Evolutionary conservation across 2,113 vertebrate genomes (phyloP), one percentile per base, ranked within the genome.

Genomic region (Oreochromis tanganicae): DNA sequence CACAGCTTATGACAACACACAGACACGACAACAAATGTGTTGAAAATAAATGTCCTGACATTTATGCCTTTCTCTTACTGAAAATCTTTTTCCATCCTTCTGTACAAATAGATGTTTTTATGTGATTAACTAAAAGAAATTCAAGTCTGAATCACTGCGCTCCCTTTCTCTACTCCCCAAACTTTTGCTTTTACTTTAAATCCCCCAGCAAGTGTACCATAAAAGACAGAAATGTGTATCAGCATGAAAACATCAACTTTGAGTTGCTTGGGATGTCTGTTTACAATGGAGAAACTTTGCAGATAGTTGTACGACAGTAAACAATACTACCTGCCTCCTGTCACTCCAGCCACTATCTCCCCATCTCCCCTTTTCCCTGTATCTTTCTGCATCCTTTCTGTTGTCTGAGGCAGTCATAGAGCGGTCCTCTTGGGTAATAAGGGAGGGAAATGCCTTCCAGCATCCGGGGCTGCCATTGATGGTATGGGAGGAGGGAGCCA

Each of bases 351-450:
- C 88, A 43, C 87, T 89, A 54, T 75, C 14, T 82, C 36, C 71
- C 63, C 16, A 5, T 82, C 56, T 68, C 19, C 73, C 43, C 57
- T 54, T 88, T 32, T 89, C 9, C 46, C 27, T 73, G 16, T 79
- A 57, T 59, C 48, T 86, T 68, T 80, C 54, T 84, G 50, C 19
- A n/a, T 73, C 56, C 56, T 84, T 21, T 93, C 66, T 89, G 38
- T 85, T 82, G 87, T 85, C 89, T 88, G 48, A 82, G 94, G 91
- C 90, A 90, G 85, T 82, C 82, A 83, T 84, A 80, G 85, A 87
- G 84, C 46, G n/a, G 85, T 90, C 91, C 91, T 90, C 90, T 71
- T 92, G 92, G 81, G 93, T 89, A 87, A 83, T 56, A 32, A 43
- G 88, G 79, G 79, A 92, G 68, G 91, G 82, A 91, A 84, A 86